Conservation (phyloP, 2,113 vertebrate species). For the Misgurnus anguillicaudatus region DNA sequence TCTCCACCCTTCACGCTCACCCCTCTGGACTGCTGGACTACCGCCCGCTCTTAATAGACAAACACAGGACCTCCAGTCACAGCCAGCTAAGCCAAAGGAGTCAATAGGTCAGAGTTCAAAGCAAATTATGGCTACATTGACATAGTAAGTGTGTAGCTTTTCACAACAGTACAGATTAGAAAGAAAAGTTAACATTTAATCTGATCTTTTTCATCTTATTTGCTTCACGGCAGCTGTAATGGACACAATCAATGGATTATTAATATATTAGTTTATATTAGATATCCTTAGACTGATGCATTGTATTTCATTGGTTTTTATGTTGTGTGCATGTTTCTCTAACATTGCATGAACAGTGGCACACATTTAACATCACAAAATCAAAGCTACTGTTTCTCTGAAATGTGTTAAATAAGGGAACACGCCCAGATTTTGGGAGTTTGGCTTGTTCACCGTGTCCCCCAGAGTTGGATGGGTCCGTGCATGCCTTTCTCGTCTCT, state of each 20-base stretch:
- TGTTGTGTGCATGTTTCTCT: not conserved
- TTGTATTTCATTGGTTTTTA: not conserved
- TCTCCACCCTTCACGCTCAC: constrained; percentile 57
- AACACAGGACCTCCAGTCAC: constrained; percentile 8
- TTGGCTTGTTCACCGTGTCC: too few relatives aligned
- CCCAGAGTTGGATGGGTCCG: too few relatives aligned
- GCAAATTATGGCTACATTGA: not conserved
- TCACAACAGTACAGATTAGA: too few relatives aligned
- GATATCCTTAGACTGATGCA: not conserved
- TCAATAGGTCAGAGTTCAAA: constrained; percentile 22
- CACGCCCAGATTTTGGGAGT: too few relatives aligned
- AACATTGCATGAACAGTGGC: too few relatives aligned
- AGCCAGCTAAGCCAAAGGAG: constrained; percentile 13
- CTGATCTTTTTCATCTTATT: not conserved
- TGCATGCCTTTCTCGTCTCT: too few relatives aligned
- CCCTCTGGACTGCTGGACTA: constrained; percentile 57
- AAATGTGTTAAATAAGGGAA: not conserved
- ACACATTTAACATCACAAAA: too few relatives aligned
- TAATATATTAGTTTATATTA: not conserved
- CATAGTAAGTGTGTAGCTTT: not conserved
- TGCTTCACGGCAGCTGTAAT: not conserved
- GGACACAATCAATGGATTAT: not conserved
- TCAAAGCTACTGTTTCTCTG: too few relatives aligned
- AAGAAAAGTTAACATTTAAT: too few relatives aligned
- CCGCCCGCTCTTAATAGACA: constrained; percentile 57